Evolutionary conservation across 2,113 vertebrate species (phyloP).

Genomic region (Lepisosteus osseus): DNA sequence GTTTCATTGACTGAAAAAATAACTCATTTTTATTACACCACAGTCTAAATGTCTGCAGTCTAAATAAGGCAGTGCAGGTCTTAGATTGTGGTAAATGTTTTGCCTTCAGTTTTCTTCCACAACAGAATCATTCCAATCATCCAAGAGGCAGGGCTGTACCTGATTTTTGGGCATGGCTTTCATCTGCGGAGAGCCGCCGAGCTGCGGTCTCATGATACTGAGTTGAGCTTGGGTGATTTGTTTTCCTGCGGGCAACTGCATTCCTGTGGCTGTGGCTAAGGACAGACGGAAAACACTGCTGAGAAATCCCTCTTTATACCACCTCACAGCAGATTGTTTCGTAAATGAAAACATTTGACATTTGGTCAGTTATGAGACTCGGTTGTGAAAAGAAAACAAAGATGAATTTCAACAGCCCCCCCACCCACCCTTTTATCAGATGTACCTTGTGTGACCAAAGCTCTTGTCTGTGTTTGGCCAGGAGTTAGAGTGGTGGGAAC

Average conservation of each 20-base stretch:
- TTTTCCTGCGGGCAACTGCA: conserved; percentile 75
- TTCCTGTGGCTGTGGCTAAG: conserved; percentile 62
- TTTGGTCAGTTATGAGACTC: no score
- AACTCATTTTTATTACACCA: no score
- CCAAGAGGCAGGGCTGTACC: conserved; percentile 33
- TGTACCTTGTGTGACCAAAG: conserved; percentile 75
- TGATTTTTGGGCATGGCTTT: conserved; percentile 77
- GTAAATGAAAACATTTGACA: background rate
- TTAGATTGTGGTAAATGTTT: no score
- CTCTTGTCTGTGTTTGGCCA: conserved; percentile 74
- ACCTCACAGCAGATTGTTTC: background rate
- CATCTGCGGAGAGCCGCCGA: conserved; percentile 73
- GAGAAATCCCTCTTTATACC: no score
- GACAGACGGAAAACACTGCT: background rate
- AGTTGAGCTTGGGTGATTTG: conserved; percentile 76
- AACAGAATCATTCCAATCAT: no score
- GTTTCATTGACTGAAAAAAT: no score
- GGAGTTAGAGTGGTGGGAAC: conserved; percentile 79
- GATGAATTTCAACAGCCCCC: background rate
- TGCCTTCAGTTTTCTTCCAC: no score
- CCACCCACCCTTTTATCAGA: conserved; percentile 57
- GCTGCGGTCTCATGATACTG: conserved; percentile 76
- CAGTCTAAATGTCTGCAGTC: no score
- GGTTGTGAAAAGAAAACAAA: background rate
- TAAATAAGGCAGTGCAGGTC: no score